These are phyloP conservation scores for Anhinga rufa DNA, from an alignment of 2,113 vertebrate species.

Conservation along the genomic window DNA sequence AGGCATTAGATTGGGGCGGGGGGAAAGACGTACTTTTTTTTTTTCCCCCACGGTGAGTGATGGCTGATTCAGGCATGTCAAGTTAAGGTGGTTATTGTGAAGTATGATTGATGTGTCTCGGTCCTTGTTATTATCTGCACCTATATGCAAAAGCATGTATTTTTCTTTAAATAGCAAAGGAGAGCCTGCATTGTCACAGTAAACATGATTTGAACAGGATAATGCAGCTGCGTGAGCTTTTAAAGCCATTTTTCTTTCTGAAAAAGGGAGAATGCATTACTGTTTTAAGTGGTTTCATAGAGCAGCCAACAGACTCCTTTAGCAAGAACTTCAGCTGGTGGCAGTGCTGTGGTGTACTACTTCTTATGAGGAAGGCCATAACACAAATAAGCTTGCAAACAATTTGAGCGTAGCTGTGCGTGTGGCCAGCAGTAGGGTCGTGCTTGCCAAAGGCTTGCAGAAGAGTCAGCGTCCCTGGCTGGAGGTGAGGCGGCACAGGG, in stretches of 20 bases:
- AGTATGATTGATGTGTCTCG: not conserved
- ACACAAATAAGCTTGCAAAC: not conserved
- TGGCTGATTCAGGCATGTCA: not conserved
- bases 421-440: not conserved
- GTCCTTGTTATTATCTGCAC: not conserved
- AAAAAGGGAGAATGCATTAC: not conserved
- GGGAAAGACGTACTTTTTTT: accelerated
- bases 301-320: not conserved
- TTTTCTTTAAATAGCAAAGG: conserved; percentile 26
- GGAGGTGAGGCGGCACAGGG: not conserved
- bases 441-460: not conserved
- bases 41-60: not conserved
- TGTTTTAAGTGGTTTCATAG: not conserved
- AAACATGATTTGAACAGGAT: not conserved
- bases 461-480: not conserved
- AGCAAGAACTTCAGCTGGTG: not conserved
- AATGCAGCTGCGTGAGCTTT: not conserved
- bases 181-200: not conserved
- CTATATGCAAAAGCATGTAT: not conserved
- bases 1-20: not conserved
- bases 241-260: not conserved
- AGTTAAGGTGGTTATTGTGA: not conserved
- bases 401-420: not conserved
- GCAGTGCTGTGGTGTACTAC: not conserved
- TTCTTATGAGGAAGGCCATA: not conserved